A percentile compares a stretch with the other conserved stretches of the same genome.
Evolutionary conservation across 2,113 vertebrate genomes (phyloP).

Genomic region (Megaceryle maxima): DNA sequence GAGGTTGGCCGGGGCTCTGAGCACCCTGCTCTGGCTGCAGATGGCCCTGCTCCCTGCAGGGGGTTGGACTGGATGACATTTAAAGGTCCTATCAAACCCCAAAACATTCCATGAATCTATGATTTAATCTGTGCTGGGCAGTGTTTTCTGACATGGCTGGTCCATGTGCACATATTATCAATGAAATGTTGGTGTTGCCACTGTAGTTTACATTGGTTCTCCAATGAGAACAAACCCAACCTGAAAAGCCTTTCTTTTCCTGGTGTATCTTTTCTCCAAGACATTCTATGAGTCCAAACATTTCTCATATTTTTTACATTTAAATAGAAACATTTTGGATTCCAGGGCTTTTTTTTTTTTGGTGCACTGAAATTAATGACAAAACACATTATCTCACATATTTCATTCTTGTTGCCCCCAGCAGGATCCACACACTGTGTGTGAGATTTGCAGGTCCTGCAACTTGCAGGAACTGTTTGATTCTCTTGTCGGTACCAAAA

Average conservation of each 20-base stretch:
- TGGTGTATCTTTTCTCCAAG: neutral
- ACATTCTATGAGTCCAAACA: neutral
- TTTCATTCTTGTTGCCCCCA: neutral
- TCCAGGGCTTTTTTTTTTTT: neutral
- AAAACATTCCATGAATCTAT: neutral
- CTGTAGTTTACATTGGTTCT: neutral
- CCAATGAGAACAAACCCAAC: neutral
- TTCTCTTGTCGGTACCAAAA: neutral
- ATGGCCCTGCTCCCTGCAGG: too few species aligned
- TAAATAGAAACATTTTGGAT: neutral
- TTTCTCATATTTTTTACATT: neutral
- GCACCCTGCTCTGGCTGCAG: too few species aligned
- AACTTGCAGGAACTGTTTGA: neutral
- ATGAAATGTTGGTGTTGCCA: neutral
- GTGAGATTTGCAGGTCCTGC: fast-evolving
- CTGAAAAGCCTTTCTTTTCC: neutral
- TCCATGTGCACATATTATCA: neutral
- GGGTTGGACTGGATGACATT: neutral
- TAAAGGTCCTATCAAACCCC: too few species aligned
- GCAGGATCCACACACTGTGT: neutral
- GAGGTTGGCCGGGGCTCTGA: too few species aligned
- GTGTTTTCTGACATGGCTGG: neutral
- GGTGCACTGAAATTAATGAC: neutral
- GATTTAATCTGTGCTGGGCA: neutral
- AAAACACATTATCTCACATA: neutral